Percentiles rank a stretch among this genome's conserved stretches.
Conservation (phyloP, 2,113 vertebrate genomes). For the Prochilodus magdalenae region DNA sequence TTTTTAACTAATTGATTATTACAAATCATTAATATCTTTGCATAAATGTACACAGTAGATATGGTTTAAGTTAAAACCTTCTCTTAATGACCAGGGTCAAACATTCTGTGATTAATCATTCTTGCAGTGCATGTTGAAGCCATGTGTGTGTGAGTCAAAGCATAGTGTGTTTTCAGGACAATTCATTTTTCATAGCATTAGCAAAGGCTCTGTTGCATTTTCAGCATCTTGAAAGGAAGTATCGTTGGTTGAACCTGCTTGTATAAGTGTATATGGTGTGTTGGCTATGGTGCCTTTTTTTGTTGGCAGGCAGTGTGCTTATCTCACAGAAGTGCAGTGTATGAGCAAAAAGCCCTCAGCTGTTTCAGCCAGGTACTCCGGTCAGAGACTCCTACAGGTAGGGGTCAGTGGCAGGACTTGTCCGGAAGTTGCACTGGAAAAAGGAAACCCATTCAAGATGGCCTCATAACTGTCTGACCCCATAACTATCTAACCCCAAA, state of each 20-base stretch:
- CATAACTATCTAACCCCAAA: background rate
- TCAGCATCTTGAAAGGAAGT: conserved; percentile 49
- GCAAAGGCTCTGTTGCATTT: conserved; percentile 41
- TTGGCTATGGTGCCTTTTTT: conserved; percentile 14
- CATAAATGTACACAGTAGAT: conserved; percentile 24
- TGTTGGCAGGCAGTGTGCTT: conserved; percentile 18
- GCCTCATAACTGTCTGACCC: conserved; percentile 43
- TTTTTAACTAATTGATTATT: too few relatives aligned
- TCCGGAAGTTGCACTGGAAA: conserved; percentile 47
- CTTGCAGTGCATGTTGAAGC: conserved; percentile 33
- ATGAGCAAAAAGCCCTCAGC: conserved; percentile 28
- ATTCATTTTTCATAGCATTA: conserved; percentile 57
- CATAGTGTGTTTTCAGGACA: conserved; percentile 47
- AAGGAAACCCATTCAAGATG: conserved; percentile 49
- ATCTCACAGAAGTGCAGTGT: background rate
- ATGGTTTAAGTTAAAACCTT: conserved; percentile 41
- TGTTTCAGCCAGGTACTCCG: conserved; percentile 28
- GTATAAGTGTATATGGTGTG: conserved; percentile 15
- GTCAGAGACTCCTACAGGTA: conserved; percentile 52
- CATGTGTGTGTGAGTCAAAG: conserved; percentile 44
- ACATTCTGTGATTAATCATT: conserved; percentile 45
- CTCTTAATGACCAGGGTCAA: conserved; percentile 40
- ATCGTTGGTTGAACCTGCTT: conserved; percentile 50
- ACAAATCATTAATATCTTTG: conserved; percentile 14
- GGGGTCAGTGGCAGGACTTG: conserved; percentile 53